These are phyloP conservation scores for Drosophila ercepeae DNA, from an alignment of 1,140 invertebrate genomes.

Conservation along the genomic window DNA sequence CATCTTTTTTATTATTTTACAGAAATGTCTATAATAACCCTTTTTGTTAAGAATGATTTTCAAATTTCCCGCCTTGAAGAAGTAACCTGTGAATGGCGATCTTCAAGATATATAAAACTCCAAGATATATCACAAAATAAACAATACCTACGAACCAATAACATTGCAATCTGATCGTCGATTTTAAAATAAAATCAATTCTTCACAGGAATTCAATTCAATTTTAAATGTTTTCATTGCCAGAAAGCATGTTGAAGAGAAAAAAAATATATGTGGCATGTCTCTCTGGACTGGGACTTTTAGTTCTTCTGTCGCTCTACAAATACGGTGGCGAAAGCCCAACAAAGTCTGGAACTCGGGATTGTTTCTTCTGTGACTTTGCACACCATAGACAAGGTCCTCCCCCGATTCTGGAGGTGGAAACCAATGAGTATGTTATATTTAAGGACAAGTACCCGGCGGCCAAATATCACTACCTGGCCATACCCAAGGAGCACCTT, in stretches of 20 bases:
- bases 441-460: slow-evolving; percentile 94
- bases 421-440: slow-evolving; percentile 91
- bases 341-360: neutral
- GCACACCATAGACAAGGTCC: slow-evolving; percentile 85
- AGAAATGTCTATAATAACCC: too few species aligned
- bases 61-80: neutral
- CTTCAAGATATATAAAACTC: neutral
- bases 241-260: slow-evolving; percentile 5
- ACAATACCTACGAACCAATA: neutral
- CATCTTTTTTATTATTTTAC: too few species aligned
- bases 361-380: slow-evolving; percentile 90
- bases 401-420: slow-evolving; percentile 85
- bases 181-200: neutral
- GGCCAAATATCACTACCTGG: slow-evolving; percentile 91
- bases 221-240: neutral
- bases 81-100: neutral
- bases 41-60: too few species aligned
- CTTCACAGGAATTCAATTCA: neutral
- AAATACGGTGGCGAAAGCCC: neutral
- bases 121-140: neutral
- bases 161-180: neutral
- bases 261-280: slow-evolving; percentile 22
- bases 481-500: slow-evolving; percentile 92
- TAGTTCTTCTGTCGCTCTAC: slow-evolving; percentile 18
- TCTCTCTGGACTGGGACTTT: slow-evolving; percentile 17